Evolutionary conservation across 2,888 invertebrate species (phyloP), one percentile per base, ranked within the genome.

Genomic region (Tortricodes alternella): DNA sequence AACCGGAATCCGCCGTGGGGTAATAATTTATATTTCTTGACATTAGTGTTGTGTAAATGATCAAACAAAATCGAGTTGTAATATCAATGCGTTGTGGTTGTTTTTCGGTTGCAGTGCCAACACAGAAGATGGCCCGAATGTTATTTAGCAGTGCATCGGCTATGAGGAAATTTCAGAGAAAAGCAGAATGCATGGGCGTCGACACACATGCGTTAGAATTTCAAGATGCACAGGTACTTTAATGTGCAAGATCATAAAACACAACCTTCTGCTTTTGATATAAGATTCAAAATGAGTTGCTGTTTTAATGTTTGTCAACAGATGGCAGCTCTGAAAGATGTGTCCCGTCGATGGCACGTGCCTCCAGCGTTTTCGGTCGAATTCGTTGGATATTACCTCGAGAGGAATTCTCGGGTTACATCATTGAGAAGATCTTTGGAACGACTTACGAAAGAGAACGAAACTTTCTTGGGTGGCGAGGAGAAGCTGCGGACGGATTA

Each of bases 291-390:
- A n/a, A n/a, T n/a, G n/a, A n/a, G n/a, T n/a, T n/a, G n/a, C n/a
- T n/a, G n/a, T n/a, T n/a, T n/a, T n/a, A n/a, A n/a, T n/a, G n/a
- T n/a, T n/a, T 51, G 19, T 39, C 50, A 19, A n/a, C 51, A 92
- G 91, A 87, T 94, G 69, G 94, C 96, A 44, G 95, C 96, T 1
- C 83, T 97, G 13, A 94, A 95, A 3, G 98, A 98, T 73, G 95
- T 97, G 3, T 93, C 97, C 7, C 97, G 97, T 67, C 98, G 98
- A 67, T 98, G 98, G 96, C 97, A 98, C 81, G 95, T 98, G 60
- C 95, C 97, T 0, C 97, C 98, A 0, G 97, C 98, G 0, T 97
- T 99, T 76, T 97, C 96, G 41, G 96, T 97, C 0, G 98, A 98
- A 81, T 99, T 98, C 79, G 96, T 98, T 46, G 97, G 96, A 0